Evolutionary conservation across 2,888 invertebrate genomes (phyloP), one percentile per base, ranked within the genome.

Genomic region (Prenolepis imparis): DNA sequence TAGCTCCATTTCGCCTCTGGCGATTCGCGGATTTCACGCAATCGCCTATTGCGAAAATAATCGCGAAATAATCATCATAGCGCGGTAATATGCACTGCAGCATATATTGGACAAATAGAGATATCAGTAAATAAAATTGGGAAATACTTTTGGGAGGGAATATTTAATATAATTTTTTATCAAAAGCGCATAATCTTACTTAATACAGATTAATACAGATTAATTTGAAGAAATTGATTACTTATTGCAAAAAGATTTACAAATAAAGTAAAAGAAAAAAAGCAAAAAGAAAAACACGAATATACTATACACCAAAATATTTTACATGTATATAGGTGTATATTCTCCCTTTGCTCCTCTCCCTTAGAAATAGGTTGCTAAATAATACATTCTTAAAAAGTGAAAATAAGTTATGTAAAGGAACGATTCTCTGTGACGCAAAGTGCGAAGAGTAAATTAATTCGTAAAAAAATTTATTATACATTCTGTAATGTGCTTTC

Each of bases 1-100:
- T 90, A 84, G 87, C 87, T 83, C 85, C 88, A 82, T 89, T 86
- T 84, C 84, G 48, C 88, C 88, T 88, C 82, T 75, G 84, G 88
- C 90, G 68, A 80, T 84, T 88, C 81, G 78, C 63, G 52, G 15
- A 74, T 74, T 74, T 73, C 63, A 9, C 63, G 64, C 75, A 63
- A 52, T 74, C 28, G 61, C 1, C 52, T 44, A 55, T 55, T 41
- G 81, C 48, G 72, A 70, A 80, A 80, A 78, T 78, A 70, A 61
- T 80, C 72, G 59, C 21, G 32, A 59, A 78, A 59, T 41, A 44
- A 70, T 78, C 78, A 24, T 70, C 66, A 39, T 61, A 36, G 59
- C 59, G 4, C 1, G n/a, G 36, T 61, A 61, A 44, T 59, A 36
- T 28, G 44, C n/a, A 61, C 3, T 48, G 18, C 12, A 18, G n/a